Conservation (phyloP, 2,888 invertebrate genomes). For the Xestia ashworthii region DNA sequence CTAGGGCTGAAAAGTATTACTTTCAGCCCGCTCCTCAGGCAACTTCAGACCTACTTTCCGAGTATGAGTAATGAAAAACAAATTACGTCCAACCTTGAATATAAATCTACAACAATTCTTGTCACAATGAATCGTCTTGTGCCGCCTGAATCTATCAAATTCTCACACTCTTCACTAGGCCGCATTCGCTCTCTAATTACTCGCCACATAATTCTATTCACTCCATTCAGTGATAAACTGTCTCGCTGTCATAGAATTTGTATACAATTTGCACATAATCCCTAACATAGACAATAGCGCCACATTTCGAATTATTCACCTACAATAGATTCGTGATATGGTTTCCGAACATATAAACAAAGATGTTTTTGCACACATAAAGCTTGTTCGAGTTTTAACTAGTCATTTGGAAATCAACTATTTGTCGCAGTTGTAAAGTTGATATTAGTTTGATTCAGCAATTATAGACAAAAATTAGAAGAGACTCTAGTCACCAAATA, state of each 20-base stretch:
- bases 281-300: constrained; percentile 40
- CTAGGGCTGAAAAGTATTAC: no score
- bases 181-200: constrained; percentile 10
- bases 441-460: background rate
- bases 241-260: constrained; percentile 47
- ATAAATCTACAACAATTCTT: no score
- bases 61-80: no score
- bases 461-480: background rate
- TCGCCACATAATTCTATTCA: constrained; percentile 10
- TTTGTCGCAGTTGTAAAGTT: background rate
- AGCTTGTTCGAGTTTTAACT: background rate
- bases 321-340: background rate
- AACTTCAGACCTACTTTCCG: no score
- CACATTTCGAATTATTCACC: constrained; percentile 22
- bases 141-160: no score
- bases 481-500: constrained; percentile 10
- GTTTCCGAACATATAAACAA: background rate
- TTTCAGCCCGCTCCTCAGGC: no score
- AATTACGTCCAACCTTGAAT: no score
- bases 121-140: no score
- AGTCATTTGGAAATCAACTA: background rate
- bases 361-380: background rate
- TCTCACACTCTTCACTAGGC: background rate
- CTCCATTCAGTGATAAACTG: constrained; percentile 36
- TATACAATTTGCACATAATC: constrained; percentile 57